Percentiles rank a stretch among this genome's conserved stretches.
phyloP scores from a whole-genome alignment of 2,113 vertebrate species.

The Natator depressus region DNA sequence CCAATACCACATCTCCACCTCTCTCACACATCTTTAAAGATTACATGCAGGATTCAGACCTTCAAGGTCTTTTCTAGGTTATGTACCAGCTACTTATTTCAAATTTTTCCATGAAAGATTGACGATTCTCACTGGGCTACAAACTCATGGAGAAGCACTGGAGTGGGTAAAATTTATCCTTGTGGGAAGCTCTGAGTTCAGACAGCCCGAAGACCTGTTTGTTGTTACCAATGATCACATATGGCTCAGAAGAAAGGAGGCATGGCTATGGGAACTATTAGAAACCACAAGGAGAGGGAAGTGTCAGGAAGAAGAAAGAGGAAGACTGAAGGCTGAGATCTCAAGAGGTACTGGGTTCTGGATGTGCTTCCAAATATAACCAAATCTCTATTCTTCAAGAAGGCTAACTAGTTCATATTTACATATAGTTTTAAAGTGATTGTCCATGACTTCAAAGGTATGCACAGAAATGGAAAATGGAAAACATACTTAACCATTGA shows the following conservation, averaged over 20 bases:
- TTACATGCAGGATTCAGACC: background rate
- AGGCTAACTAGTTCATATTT: background rate
- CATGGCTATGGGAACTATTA: background rate
- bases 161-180: background rate
- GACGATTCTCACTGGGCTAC: background rate
- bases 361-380: background rate
- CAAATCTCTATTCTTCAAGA: background rate
- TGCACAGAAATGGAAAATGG: background rate
- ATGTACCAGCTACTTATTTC: slow-evolving; percentile 15
- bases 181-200: background rate
- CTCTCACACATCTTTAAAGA: background rate
- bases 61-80: background rate
- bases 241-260: fast-evolving
- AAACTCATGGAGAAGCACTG: background rate
- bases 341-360: background rate
- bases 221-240: background rate
- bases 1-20: background rate
- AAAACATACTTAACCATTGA: fast-evolving
- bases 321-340: background rate
- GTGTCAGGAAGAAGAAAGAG: background rate
- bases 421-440: background rate
- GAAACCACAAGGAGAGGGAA: background rate
- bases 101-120: background rate
- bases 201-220: background rate
- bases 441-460: background rate